phyloP scores from a whole-genome alignment of 2,888 invertebrate genomes.

The Keiferia lycopersicella region DNA sequence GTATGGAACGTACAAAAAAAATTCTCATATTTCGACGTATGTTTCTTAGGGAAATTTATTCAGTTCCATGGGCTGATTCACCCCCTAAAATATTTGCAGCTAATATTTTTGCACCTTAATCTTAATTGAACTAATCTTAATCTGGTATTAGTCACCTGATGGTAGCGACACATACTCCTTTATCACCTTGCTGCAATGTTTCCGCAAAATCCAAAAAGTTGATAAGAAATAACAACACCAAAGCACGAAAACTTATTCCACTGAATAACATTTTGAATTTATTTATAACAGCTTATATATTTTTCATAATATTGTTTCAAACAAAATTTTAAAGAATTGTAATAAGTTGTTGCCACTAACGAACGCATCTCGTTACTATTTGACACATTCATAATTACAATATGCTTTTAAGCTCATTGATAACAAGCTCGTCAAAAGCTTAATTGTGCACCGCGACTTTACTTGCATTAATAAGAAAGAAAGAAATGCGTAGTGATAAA shows the following conservation, averaged over 20 bases:
- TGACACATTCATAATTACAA: conserved; percentile 3
- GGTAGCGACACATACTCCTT: conserved; percentile 51
- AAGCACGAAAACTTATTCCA: conserved; percentile 3
- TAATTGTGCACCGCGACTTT: not conserved
- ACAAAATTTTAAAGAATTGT: not conserved
- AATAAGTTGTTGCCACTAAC: not conserved
- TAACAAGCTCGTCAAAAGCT: conserved; percentile 7
- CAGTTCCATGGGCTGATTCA: too few species aligned
- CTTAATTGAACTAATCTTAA: too few species aligned
- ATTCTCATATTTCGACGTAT: too few species aligned
- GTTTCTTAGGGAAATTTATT: too few species aligned
- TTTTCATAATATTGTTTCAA: not conserved
- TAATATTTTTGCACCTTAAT: too few species aligned
- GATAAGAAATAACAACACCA: conserved; percentile 16
- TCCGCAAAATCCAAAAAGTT: conserved; percentile 26
- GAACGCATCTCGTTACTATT: conserved; percentile 12
- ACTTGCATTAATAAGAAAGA: too few species aligned
- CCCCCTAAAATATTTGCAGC: too few species aligned
- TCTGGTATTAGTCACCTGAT: conserved; percentile 40
- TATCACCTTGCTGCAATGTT: conserved; percentile 42
- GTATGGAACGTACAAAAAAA: too few species aligned
- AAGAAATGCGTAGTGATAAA: too few species aligned
- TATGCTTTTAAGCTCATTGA: conserved; percentile 13
- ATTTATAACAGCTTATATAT: not conserved
- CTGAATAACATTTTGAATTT: conserved; percentile 15